Conservation (phyloP, 2,888 invertebrate genomes). For the Calameuta idolon region DNA sequence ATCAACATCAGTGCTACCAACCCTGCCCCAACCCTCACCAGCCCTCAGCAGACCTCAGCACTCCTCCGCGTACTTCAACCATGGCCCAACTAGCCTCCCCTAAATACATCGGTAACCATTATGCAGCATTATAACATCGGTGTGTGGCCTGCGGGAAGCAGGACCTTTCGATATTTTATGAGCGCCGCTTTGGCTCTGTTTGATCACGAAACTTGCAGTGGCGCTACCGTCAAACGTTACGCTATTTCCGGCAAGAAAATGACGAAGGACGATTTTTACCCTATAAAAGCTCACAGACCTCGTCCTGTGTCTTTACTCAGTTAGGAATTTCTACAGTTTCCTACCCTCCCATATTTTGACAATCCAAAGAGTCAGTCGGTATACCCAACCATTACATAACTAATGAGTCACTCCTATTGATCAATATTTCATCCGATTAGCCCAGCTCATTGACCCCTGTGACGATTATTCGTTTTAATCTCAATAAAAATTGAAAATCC, state of each 20-base stretch:
- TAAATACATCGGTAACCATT: constrained; percentile 52
- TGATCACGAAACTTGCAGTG: constrained; percentile 18
- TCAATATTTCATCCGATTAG: too few relatives aligned
- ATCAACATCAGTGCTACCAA: not conserved
- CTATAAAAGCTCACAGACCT: not conserved
- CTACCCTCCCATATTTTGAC: too few relatives aligned
- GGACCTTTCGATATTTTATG: constrained; percentile 36
- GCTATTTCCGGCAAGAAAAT: constrained; percentile 3
- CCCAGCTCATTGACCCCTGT: too few relatives aligned
- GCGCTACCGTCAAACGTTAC: not conserved
- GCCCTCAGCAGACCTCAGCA: constrained; percentile 27
- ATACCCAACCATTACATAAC: too few relatives aligned
- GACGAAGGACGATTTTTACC: not conserved
- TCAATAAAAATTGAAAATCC: too few relatives aligned
- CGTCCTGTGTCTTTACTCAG: too few relatives aligned
- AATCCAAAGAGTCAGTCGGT: too few relatives aligned
- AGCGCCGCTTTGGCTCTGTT: constrained; percentile 24
- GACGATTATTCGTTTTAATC: too few relatives aligned
- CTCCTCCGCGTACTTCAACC: constrained; percentile 22
- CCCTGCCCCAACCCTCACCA: constrained; percentile 20
- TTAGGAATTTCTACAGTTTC: too few relatives aligned
- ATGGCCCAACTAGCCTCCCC: constrained; percentile 36
- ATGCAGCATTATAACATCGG: constrained; percentile 43
- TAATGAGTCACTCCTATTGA: too few relatives aligned
- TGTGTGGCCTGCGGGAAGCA: constrained; percentile 20